phyloP scores from a whole-genome alignment of 2,797 vertebrate species.

The Dendrocincla tyrannina region DNA sequence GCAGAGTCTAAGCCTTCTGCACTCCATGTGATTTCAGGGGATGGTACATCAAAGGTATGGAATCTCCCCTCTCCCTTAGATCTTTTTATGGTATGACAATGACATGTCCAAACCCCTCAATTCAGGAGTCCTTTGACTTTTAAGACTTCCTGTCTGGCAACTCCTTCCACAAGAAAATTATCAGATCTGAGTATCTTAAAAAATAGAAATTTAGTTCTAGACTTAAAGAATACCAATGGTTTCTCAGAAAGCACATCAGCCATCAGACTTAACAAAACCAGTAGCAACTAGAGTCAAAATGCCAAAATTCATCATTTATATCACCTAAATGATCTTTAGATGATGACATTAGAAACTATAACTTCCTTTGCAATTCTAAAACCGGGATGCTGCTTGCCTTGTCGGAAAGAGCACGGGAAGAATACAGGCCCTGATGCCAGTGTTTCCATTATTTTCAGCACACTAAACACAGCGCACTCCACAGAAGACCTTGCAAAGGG shows the following conservation, averaged over 20 bases:
- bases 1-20: not conserved
- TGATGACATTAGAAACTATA: not conserved
- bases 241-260: not conserved
- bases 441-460: not conserved
- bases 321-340: not conserved
- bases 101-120: slow-evolving; percentile 4
- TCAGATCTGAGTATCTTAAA: not conserved
- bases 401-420: not conserved
- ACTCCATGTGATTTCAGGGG: not conserved
- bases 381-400: not conserved
- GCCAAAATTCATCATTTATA: not conserved
- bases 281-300: not conserved
- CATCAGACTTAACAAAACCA: not conserved
- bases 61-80: not conserved
- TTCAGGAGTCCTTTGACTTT: not conserved
- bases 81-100: slow-evolving; percentile 20
- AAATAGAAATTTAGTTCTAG: not conserved
- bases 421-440: not conserved
- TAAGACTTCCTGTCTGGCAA: slow-evolving; percentile 2
- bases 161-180: not conserved
- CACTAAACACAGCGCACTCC: accelerated
- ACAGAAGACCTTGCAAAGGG: not conserved
- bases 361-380: not conserved
- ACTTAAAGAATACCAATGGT: not conserved
- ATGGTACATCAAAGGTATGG: slow-evolving; percentile 37